A percentile compares a stretch with the other conserved stretches of the same genome.
Evolutionary conservation across 2,113 vertebrate species (phyloP).

Genomic region (Dolichotis patagonum): DNA sequence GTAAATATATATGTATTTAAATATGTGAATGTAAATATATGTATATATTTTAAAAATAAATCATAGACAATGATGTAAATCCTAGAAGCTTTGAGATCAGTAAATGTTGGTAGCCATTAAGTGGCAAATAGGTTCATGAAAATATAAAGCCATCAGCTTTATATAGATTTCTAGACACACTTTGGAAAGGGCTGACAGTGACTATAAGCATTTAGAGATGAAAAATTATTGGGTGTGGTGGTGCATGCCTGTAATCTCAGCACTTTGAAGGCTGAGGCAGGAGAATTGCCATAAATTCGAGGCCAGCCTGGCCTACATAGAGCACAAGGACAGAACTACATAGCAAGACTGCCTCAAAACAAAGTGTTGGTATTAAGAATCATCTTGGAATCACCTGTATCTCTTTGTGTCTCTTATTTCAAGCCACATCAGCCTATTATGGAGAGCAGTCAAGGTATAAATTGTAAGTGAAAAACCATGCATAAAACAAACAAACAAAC

Average conservation of each 20-base stretch:
- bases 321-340: neutral
- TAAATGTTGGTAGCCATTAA: neutral
- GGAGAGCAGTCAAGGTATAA: conserved; percentile 1
- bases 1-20: no score
- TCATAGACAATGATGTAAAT: neutral
- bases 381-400: neutral
- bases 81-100: neutral
- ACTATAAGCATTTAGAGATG: neutral
- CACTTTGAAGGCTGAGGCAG: neutral
- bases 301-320: neutral
- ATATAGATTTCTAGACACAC: neutral
- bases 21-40: neutral
- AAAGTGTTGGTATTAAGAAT: neutral
- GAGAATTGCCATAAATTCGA: neutral
- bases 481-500: neutral
- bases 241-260: neutral
- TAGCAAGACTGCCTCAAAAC: neutral
- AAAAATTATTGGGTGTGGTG: neutral
- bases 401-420: conserved; percentile 3
- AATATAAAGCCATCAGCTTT: neutral
- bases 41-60: neutral
- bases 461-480: neutral
- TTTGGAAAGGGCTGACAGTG: neutral
- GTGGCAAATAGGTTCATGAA: conserved; percentile 14
- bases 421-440: neutral